Conservation (phyloP, 2,113 vertebrate genomes). For the Strix aluco region DNA sequence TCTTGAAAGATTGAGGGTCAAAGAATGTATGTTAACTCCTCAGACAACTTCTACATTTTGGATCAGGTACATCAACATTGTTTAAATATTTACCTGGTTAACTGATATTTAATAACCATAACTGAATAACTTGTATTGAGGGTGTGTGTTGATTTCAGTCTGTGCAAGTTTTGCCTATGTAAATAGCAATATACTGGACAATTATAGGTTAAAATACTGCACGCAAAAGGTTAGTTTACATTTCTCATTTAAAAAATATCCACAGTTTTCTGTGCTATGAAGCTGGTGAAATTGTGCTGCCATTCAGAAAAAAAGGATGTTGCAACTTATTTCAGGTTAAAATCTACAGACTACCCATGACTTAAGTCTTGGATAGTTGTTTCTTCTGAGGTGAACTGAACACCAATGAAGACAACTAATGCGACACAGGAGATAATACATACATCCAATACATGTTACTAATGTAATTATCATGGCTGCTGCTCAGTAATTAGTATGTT, state of each 20-base stretch:
- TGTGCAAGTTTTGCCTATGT: neutral
- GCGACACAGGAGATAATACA: neutral
- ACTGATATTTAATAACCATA: neutral
- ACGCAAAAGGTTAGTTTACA: neutral
- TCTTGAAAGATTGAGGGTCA: neutral
- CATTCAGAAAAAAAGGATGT: neutral
- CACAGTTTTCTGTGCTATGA: neutral
- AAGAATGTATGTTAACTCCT: neutral
- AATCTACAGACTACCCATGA: neutral
- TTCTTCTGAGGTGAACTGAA: neutral
- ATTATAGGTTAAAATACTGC: neutral
- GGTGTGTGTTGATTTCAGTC: neutral
- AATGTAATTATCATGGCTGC: neutral
- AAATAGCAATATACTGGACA: neutral
- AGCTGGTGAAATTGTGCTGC: neutral
- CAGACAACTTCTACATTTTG: neutral
- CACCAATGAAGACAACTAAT: neutral
- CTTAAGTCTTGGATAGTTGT: neutral
- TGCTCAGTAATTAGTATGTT: neutral
- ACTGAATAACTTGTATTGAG: neutral
- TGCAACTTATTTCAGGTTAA: neutral
- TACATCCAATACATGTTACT: neutral
- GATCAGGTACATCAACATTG: neutral
- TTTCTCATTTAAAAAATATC: neutral
- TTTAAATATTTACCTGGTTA: neutral